Base-by-base conservation (phyloP, 2,888 invertebrate genomes). In the Hirtodrosophila alboralis region DNA sequence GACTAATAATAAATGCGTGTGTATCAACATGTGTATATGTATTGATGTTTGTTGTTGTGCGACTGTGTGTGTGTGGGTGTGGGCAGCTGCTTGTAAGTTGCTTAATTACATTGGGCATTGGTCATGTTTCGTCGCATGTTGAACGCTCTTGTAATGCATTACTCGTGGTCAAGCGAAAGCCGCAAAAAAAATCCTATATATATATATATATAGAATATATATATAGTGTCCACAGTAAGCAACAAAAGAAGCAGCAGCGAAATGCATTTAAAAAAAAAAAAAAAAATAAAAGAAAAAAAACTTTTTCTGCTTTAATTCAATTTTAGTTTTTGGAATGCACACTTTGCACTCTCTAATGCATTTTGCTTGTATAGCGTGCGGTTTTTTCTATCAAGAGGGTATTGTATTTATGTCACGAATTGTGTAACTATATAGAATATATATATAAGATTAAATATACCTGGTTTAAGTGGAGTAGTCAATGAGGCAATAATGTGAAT, bases 281-380 rank as follows among this genome's bases (percentile, higher is more conserved):
- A 81, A 79, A n/a, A n/a, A n/a, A n/a, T n/a, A n/a, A n/a, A n/a
- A n/a, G n/a, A n/a, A n/a, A n/a, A n/a, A n/a, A n/a, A n/a, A n/a
- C n/a, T n/a, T 70, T 83, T 83, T 78, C 58, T 49, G 67, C 71
- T 76, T 79, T 79, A 76, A 83, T 74, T 83, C 75, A 79, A 79
- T 79, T 79, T 69, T 45, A 84, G 79, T 75, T 80, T 77, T 77
- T 61, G 40, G 34, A 34, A 33, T 54, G 49, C 54, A 18, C 49
- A 51, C 26, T 18, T 33, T 37, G 31, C 41, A 36, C 53, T n/a
- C 51, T 60, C 84, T 79, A 79, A 79, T 79, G 79, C 84, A 84
- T 52, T 83, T 79, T 84, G 40, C 62, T 72, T 79, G 79, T 79
- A 38, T 54, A 34, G 37, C 38, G 43, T 59, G 47, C 31, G 43